Evolutionary conservation across 2,797 vertebrate genomes (phyloP), one percentile per base, ranked within the genome.

Genomic region (Tinamus major): DNA sequence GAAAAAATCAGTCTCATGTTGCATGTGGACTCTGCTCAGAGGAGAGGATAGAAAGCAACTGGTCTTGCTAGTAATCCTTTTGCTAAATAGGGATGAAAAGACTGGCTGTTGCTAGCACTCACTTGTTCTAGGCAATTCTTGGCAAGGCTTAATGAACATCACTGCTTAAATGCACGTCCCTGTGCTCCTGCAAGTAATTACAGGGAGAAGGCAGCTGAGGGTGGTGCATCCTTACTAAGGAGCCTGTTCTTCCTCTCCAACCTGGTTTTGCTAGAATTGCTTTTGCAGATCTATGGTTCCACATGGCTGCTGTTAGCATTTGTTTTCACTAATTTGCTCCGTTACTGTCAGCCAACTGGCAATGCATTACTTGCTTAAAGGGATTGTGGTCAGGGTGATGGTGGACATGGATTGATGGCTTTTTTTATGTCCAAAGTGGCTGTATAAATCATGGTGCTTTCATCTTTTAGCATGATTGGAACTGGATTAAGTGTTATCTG

Each of bases 61-160:
- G 4, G 4, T 74, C n/a, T 51, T 67, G 11, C 21, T 58, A 27
- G 51, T 10, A 10, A 16, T 53, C 56, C 2, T 12, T 71, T 53
- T 35, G 18, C 21, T 56, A 51, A 23, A 49, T 1, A 14, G 7
- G 18, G 5, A 3, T 1, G 13, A 7, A 6, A 46, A 61, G 8
- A 0, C 1, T 33, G 37, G 2, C 5, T 31, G 2, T 55, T 67
- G n/a, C 7, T 44, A 24, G 6, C 10, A 1, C 13, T 79, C 46
- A 13, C 6, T n/a, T 53, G 15, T 79, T 15, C 5, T 64, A 6
- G 49, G 44, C 8, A 87, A n/a, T 79, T 77, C 59, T 70, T 59
- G 6, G 19, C 58, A 46, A 13, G 6, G 41, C 3, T 85, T 49
- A 26, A 26, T 49, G 48, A 49, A 49, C 24, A 26, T 49, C 24